Base-by-base conservation (phyloP, 2,113 vertebrate species). In the Steatornis caripensis region DNA sequence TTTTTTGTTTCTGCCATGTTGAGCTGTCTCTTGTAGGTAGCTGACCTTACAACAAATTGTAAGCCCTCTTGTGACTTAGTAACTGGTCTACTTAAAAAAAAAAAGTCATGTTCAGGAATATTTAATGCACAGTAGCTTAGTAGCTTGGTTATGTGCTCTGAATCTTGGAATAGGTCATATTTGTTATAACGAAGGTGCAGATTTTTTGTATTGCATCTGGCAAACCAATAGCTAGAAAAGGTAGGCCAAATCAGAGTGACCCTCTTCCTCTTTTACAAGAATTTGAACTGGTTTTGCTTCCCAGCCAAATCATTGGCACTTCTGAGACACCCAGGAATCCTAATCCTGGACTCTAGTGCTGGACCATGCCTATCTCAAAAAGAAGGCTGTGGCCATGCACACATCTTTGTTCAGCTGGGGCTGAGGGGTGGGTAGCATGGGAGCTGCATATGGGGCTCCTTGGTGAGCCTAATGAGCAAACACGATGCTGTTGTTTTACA, bases 381-480 rank as follows among this genome's bases (percentile, higher is more conserved):
- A 26, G 49, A 76, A 51, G 32, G 39, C 34, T n/a, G 0, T 54
- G 48, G 14, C 78, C 19, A 27, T 0, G 0, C 41, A 34, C 1
- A 0, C 15, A 9, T n/a, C 46, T 66, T 43, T 41, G 32, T 66
- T 72, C n/a, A 34, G 12, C 55, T 51, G 19, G 29, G 8, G 2
- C 11, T 60, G 53, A 13, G 19, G 37, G 3, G 8, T 46, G 16
- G 23, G 15, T 78, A 36, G 23, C 41, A 36, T 11, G 83, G 78
- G 21, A 57, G 29, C 21, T 46, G 45, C 13, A 7, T n/a, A 7
- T 20, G 22, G 20, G 7, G 3, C 36, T 80, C 18, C 18, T 62
- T n/a, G 22, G 15, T 55, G 46, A 45, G 32, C 45, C 21, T 66
- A 15, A 76, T 81, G 69, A 70, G n/a, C 14, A 60, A 65, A 62